Evolutionary conservation across 1,140 invertebrate genomes (phyloP).

Genomic region (Leptonema lineaticorne): DNA sequence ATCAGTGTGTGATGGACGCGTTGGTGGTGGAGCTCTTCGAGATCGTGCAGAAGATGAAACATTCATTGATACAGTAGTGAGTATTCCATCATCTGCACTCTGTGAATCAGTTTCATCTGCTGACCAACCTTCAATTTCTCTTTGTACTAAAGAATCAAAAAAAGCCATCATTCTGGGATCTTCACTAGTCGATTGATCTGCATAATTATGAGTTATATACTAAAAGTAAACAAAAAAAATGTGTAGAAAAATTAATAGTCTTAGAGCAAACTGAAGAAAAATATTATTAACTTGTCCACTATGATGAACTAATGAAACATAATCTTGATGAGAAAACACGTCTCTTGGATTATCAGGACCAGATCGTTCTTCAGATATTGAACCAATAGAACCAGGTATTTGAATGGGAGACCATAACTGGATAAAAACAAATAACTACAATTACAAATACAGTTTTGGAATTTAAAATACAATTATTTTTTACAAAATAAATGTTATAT

Average conservation of each 20-base stretch:
- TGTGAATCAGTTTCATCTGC: slow-evolving; percentile 57
- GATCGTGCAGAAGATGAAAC: not conserved
- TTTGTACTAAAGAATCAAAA: slow-evolving; percentile 90
- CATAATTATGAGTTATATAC: slow-evolving; percentile 77
- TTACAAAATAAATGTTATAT: slow-evolving; percentile 2
- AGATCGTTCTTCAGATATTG: slow-evolving; percentile 55
- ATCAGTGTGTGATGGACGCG: not conserved
- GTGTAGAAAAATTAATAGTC: not conserved
- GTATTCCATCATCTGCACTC: slow-evolving; percentile 41
- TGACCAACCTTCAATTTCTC: slow-evolving; percentile 78
- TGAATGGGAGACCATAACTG: slow-evolving; percentile 79
- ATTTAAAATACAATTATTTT: no score
- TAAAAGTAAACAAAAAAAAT: slow-evolving; percentile 44
- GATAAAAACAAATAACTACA: not conserved
- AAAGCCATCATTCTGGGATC: slow-evolving; percentile 96
- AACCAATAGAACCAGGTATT: slow-evolving; percentile 61
- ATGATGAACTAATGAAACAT: slow-evolving; percentile 77
- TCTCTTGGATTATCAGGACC: slow-evolving; percentile 70
- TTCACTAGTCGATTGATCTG: slow-evolving; percentile 81
- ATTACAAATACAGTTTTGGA: no score
- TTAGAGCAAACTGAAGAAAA: not conserved
- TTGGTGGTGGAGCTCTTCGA: slow-evolving; percentile 2
- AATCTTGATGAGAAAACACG: slow-evolving; percentile 85
- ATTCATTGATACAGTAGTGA: not conserved
- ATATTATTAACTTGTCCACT: slow-evolving; percentile 64